Conservation (phyloP, 2,113 vertebrate species). For the Cyanoramphus novaezelandiae region DNA sequence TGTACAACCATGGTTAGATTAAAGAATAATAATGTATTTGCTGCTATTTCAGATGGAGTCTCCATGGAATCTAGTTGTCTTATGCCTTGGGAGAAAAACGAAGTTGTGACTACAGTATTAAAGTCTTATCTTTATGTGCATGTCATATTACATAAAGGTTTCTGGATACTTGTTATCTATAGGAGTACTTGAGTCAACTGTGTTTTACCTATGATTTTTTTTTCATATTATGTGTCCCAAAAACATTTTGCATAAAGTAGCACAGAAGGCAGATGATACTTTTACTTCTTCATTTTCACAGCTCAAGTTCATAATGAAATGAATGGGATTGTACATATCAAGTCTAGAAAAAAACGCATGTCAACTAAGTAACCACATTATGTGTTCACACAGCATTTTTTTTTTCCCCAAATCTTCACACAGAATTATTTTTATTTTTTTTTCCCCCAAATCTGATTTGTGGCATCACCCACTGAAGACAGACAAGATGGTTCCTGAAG, state of each 20-base stretch:
- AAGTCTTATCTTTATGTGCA: background rate
- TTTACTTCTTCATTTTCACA: background rate
- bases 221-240: background rate
- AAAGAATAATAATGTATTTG: background rate
- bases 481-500: background rate
- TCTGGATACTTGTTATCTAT: background rate
- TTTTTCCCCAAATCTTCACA: background rate
- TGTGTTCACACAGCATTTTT: background rate
- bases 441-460: background rate
- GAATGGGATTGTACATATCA: background rate
- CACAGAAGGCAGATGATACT: background rate
- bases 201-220: background rate
- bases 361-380: background rate
- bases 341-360: background rate
- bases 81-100: background rate
- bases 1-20: background rate
- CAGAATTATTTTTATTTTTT: background rate
- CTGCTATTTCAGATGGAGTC: background rate
- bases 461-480: background rate
- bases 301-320: background rate
- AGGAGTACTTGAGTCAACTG: background rate
- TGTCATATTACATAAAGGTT: background rate
- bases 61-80: background rate
- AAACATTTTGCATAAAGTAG: background rate
- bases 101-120: background rate